These are phyloP conservation scores for Notarius lentiginosus DNA, from an alignment of 2,113 vertebrate species.

Conservation along the genomic window DNA sequence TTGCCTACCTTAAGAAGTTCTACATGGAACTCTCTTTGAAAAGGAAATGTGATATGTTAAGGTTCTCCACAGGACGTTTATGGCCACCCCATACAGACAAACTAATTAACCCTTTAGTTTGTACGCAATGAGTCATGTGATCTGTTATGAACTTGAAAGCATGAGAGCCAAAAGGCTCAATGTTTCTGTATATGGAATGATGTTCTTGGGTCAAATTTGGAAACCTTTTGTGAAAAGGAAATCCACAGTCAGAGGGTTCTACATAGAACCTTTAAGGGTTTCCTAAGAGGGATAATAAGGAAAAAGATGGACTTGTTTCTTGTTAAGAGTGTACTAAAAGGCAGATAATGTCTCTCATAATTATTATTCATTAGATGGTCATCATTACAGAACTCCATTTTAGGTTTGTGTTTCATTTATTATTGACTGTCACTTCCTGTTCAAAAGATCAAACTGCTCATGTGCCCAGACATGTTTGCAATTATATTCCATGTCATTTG, in stretches of 20 bases:
- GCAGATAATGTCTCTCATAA: neutral
- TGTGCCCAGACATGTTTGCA: neutral
- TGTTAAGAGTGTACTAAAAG: neutral
- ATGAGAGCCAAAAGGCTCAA: neutral
- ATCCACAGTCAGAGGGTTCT: neutral
- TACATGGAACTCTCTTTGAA: neutral
- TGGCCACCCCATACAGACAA: neutral
- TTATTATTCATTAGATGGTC: conserved; percentile 3
- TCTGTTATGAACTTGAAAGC: neutral
- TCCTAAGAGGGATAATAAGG: neutral
- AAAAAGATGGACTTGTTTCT: neutral
- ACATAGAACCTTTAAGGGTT: neutral
- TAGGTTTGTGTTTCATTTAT: neutral
- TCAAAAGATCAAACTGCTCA: neutral
- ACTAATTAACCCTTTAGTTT: neutral
- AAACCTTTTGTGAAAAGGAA: neutral
- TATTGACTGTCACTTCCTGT: neutral
- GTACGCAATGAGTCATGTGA: neutral
- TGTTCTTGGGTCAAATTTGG: neutral
- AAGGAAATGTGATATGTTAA: neutral
- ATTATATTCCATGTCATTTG: neutral
- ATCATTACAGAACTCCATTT: neutral
- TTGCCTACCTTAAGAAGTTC: neutral
- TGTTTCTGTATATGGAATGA: neutral
- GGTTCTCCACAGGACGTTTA: neutral